Evolutionary conservation across 2,797 vertebrate genomes (phyloP).

Genomic region (Chaenodraco wilsoni): DNA sequence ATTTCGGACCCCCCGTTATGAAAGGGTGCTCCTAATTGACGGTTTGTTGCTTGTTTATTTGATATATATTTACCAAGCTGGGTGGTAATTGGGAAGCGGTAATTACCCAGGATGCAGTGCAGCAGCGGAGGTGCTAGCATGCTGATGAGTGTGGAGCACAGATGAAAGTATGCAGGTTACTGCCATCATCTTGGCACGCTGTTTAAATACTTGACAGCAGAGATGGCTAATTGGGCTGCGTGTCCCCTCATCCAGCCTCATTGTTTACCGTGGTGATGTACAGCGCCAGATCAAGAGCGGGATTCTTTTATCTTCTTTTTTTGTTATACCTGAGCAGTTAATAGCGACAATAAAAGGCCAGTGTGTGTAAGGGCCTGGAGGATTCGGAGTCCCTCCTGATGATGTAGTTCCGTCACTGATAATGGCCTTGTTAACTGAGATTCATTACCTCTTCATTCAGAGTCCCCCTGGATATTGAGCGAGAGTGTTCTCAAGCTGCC

Average conservation of each 20-base stretch:
- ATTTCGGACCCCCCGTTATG: slow-evolving; percentile 73
- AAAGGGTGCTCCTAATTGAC: slow-evolving; percentile 82
- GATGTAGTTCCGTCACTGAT: slow-evolving; percentile 68
- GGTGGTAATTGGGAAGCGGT: slow-evolving; percentile 82
- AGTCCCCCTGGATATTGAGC: slow-evolving; percentile 70
- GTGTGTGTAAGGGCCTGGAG: slow-evolving; percentile 50
- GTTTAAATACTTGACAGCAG: slow-evolving; percentile 66
- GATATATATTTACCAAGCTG: slow-evolving; percentile 82
- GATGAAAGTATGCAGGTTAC: slow-evolving; percentile 77
- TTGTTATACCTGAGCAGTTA: slow-evolving; percentile 54
- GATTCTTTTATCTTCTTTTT: slow-evolving; percentile 44
- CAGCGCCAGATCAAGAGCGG: slow-evolving; percentile 43
- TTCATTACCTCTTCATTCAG: slow-evolving; percentile 71
- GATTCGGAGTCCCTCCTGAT: slow-evolving; percentile 61
- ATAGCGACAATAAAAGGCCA: slow-evolving; percentile 65
- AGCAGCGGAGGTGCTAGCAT: slow-evolving; percentile 53
- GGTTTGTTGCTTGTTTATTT: slow-evolving; percentile 86
- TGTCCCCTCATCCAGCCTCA: slow-evolving; percentile 50
- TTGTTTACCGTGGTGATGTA: slow-evolving; percentile 70
- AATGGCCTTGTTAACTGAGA: slow-evolving; percentile 80
- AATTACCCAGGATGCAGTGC: slow-evolving; percentile 81
- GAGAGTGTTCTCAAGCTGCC: slow-evolving; percentile 57
- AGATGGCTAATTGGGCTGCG: slow-evolving; percentile 66
- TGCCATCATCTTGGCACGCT: slow-evolving; percentile 62
- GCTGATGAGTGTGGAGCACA: slow-evolving; percentile 71